Percentiles rank a stretch among this genome's conserved stretches.
phyloP scores from a whole-genome alignment of 2,797 vertebrate genomes.

The Echeneis naucrates region DNA sequence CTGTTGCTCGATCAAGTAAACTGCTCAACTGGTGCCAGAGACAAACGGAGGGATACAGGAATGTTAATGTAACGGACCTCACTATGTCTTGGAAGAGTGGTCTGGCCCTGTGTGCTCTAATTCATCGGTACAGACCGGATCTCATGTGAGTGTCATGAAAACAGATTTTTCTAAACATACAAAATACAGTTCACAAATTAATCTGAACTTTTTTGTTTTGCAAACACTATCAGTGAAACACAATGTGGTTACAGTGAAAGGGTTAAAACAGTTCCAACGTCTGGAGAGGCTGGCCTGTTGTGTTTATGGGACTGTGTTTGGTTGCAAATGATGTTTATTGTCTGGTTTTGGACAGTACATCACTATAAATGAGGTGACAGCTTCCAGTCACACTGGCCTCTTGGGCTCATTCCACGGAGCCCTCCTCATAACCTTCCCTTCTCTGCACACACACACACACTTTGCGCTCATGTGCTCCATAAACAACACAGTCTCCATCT shows the following conservation, averaged over 20 bases:
- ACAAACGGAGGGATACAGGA: conserved; percentile 94
- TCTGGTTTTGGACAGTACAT: conserved; percentile 47
- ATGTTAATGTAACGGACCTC: conserved; percentile 93
- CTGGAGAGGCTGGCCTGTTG: conserved; percentile 25
- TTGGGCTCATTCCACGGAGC: conserved; percentile 20
- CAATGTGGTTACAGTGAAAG: conserved; percentile 7
- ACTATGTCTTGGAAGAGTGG: conserved; percentile 99
- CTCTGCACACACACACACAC: conserved; percentile 1
- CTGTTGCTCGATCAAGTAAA: conserved; percentile 95
- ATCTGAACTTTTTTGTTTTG: neutral
- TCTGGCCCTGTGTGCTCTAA: conserved; percentile 95
- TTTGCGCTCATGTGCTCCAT: conserved; percentile 22
- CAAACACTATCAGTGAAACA: neutral
- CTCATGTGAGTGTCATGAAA: conserved; percentile 92
- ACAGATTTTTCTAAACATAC: neutral
- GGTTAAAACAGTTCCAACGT: conserved; percentile 31
- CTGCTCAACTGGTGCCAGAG: conserved; percentile 98
- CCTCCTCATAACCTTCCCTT: conserved; percentile 1
- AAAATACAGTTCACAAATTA: neutral
- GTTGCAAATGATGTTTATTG: conserved; percentile 53
- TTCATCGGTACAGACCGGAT: conserved; percentile 96
- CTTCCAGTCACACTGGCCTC: conserved; percentile 44
- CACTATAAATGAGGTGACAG: conserved; percentile 62
- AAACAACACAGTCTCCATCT: conserved; percentile 53
- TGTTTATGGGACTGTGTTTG: conserved; percentile 51